Evolutionary conservation across 2,113 vertebrate species (phyloP).

Genomic region (Cynoglossus semilaevis): DNA sequence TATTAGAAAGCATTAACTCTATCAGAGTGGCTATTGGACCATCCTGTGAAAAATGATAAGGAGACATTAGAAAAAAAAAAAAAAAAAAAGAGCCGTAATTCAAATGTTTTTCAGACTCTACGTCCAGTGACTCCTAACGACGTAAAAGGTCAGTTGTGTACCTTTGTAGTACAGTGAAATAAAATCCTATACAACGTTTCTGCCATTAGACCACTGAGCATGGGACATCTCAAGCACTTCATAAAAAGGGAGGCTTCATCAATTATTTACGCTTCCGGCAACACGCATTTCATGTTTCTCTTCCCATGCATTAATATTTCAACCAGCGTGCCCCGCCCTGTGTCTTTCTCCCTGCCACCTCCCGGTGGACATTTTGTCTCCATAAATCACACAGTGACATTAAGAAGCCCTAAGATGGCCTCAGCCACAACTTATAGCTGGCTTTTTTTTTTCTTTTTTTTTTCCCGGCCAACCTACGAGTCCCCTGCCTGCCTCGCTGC

Average conservation of each 20-base stretch:
- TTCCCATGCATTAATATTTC: conserved; percentile 75
- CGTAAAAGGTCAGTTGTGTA: conserved; percentile 5
- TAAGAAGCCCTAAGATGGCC: conserved; percentile 65
- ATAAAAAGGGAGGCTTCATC: conserved; percentile 63
- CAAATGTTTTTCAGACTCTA: background rate
- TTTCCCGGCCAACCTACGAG: background rate
- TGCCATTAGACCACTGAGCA: conserved; percentile 44
- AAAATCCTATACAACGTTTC: conserved; percentile 32
- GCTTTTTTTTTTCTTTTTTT: conserved; percentile 7
- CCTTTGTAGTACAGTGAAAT: background rate
- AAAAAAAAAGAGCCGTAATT: background rate
- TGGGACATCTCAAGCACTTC: conserved; percentile 64
- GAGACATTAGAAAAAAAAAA: conserved; percentile 11
- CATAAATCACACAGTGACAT: conserved; percentile 68
- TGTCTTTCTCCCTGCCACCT: conserved; percentile 38
- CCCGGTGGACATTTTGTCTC: conserved; percentile 65
- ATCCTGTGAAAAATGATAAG: conserved; percentile 16
- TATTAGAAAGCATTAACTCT: conserved; percentile 41
- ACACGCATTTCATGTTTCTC: conserved; percentile 65
- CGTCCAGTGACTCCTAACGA: background rate
- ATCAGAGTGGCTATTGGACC: background rate
- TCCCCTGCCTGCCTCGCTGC: conserved; percentile 16
- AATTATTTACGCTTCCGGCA: conserved; percentile 70
- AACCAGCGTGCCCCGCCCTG: conserved; percentile 18
- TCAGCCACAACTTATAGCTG: conserved; percentile 46